Base-by-base conservation (phyloP, 2,113 vertebrate species). In the Archocentrus centrarchus region DNA sequence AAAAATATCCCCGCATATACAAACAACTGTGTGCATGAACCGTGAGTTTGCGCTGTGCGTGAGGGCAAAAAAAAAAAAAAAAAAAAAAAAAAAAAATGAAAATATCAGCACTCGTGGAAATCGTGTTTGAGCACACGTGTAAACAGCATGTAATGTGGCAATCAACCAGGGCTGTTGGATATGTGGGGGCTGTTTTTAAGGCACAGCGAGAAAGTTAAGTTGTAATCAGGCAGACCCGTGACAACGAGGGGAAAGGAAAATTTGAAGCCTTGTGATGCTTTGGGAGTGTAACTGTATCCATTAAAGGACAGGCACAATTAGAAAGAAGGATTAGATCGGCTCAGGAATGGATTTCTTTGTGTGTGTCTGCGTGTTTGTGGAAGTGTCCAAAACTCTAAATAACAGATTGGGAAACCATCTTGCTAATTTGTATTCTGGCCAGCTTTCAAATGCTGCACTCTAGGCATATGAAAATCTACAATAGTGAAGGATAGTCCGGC, bases 1-100 rank as follows among this genome's bases (percentile, higher is more conserved):
- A 90, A 94, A 92, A 94, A 93, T 90, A 93, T 81, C 88, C 87
- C 82, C 10, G 2, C 83, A 87, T 88, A 91, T 92, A 89, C 92
- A 94, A 93, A 94, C 94, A 94, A 92, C 70, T 50, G 63, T 88
- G 88, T 84, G 85, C 75, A 86, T 75, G 82, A 79, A 62, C 78
- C n/a, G 17, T 15, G 78, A 66, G 79, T n/a, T 63, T 3, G 73
- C 14, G 17, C 58, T 2, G 64, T 75, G 83, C 81, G 76, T 63
- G 62, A 68, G 59, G 62, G 62, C 3, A n/a, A n/a, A n/a, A n/a
- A n/a, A n/a, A n/a, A 50, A 73, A 80, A 82, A 41, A 66, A 66
- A 66, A 20, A 3, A 7, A 17, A 2, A 3, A 2, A 3, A 14
- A 44, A 14, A 27, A 64, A 75, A 62, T 53, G n/a, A 75, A 14